A percentile compares a stretch with the other conserved stretches of the same genome.
Evolutionary conservation across 2,797 vertebrate species (phyloP).

Genomic region (Sebastolobus alascanus): DNA sequence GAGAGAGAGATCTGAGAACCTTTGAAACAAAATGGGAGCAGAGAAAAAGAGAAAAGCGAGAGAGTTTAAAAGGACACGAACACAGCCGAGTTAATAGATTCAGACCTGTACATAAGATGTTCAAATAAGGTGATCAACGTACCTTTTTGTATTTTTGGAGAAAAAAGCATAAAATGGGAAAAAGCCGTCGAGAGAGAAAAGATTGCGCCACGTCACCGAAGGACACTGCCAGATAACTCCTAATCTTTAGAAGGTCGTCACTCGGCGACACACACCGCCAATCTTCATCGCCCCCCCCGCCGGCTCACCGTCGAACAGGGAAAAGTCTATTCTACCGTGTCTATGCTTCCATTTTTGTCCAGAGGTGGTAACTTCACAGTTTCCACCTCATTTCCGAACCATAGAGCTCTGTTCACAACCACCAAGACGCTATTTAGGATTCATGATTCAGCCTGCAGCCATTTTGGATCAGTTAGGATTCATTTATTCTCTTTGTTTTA

Average conservation of each 20-base stretch:
- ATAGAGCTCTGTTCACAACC: slow-evolving; percentile 87
- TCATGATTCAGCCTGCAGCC: slow-evolving; percentile 87
- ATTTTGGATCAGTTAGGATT: slow-evolving; percentile 59
- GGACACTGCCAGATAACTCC: slow-evolving; percentile 77
- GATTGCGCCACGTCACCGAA: slow-evolving; percentile 45
- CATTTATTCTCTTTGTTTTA: slow-evolving; percentile 41
- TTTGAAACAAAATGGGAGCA: slow-evolving; percentile 76
- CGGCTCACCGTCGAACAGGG: slow-evolving; percentile 69
- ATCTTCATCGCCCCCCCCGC: slow-evolving; percentile 22
- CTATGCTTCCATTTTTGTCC: slow-evolving; percentile 81
- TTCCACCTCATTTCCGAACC: slow-evolving; percentile 78
- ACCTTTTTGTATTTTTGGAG: slow-evolving; percentile 85
- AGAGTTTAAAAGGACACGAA: slow-evolving; percentile 65
- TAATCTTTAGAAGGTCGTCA: slow-evolving; percentile 51
- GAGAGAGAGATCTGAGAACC: slow-evolving; percentile 60
- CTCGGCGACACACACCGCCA: slow-evolving; percentile 8
- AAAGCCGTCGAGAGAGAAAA: slow-evolving; percentile 59
- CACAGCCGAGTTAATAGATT: slow-evolving; percentile 70
- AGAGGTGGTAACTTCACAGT: slow-evolving; percentile 67
- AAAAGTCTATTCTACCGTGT: slow-evolving; percentile 70
- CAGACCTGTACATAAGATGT: slow-evolving; percentile 78
- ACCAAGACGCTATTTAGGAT: slow-evolving; percentile 79
- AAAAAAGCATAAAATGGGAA: slow-evolving; percentile 63
- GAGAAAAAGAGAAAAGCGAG: slow-evolving; percentile 55
- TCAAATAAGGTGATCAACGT: slow-evolving; percentile 55